Evolutionary conservation across 2,888 invertebrate genomes (phyloP), one percentile per base, ranked within the genome.

Genomic region (Mimumesa dahlbomi): DNA sequence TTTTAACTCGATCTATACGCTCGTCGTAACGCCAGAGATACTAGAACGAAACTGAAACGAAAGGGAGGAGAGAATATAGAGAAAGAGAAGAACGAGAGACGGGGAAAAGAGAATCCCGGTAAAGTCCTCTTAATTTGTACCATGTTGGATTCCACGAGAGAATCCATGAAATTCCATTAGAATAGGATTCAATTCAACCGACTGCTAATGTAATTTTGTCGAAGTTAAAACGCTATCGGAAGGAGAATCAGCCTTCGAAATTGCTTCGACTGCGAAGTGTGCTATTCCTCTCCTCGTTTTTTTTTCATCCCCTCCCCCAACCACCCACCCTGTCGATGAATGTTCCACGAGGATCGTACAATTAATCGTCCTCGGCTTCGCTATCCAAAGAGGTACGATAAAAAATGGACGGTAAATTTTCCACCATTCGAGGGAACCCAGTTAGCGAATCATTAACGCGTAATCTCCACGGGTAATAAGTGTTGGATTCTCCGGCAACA

Each of bases 191-290:
- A 46, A 45, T 69, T 59, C 68, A 50, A 64, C 40, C 64, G 50
- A 63, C 63, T 69, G 34, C 69, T 63, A 72, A 69, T 59, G 63
- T 45, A 58, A 69, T 72, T 71, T 52, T 50, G 54, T 14, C 56
- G 45, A 59, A 72, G 69, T 69, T 63, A 72, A 72, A 72, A 69
- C 69, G 63, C 48, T 72, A 63, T 50, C 21, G 58, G 53, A 14
- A n/a, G 52, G 49, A 7, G 62, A 58, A 42, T 57, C 45, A 42
- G 18, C 34, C 48, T n/a, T 52, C 49, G 68, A 48, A 49, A 68
- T 45, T 50, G 49, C 58, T 34, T 29, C 11, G 13, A 29, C 7
- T 13, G 46, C 13, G 13, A 29, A 48, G 25, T 1, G 7, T 7
- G 14, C n/a, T 34, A 9, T 11, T 13, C 16, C 5, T 29, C 25